A percentile compares a stretch with the other conserved stretches of the same genome.
phyloP scores from a whole-genome alignment of 2,797 vertebrate genomes.

The Chanos chanos region DNA sequence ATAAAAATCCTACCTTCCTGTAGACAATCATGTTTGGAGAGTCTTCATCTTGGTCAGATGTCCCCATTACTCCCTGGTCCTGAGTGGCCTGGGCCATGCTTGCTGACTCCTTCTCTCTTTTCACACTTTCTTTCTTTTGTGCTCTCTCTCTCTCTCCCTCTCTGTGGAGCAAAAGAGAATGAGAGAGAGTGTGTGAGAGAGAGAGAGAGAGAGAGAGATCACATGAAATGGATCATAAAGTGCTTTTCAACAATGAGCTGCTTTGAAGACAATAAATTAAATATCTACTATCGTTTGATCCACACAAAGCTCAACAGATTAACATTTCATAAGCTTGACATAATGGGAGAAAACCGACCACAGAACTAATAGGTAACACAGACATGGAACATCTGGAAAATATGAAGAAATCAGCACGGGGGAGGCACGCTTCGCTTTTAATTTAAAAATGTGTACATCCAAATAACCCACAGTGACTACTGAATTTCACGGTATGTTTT shows the following conservation, averaged over 20 bases:
- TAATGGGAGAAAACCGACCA: conserved; percentile 3
- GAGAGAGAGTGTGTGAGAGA: neutral
- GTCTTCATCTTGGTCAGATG: conserved; percentile 82
- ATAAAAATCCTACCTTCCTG: conserved; percentile 82
- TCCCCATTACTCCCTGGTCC: conserved; percentile 67
- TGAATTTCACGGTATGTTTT: too few relatives aligned
- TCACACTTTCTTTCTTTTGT: conserved; percentile 28
- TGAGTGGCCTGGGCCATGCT: conserved; percentile 74
- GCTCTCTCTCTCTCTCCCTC: conserved; percentile 25
- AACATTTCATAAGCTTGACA: conserved; percentile 30
- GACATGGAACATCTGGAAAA: neutral
- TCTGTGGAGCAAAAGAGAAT: conserved; percentile 1
- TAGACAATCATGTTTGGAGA: conserved; percentile 98
- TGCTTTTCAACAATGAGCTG: neutral
- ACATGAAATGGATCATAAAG: neutral
- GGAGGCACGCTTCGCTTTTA: too few relatives aligned
- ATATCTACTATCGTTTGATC: conserved; percentile 20
- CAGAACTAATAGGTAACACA: neutral
- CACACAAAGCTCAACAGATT: conserved; percentile 25
- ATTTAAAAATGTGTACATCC: neutral
- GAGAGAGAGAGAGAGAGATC: conserved; percentile 22
- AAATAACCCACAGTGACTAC: too few relatives aligned
- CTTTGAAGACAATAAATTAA: conserved; percentile 26
- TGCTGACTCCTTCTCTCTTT: conserved; percentile 13
- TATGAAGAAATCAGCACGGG: neutral